Evolutionary conservation across 2,797 vertebrate genomes (phyloP), one percentile per base, ranked within the genome.

Genomic region (Manis crassicaudata): DNA sequence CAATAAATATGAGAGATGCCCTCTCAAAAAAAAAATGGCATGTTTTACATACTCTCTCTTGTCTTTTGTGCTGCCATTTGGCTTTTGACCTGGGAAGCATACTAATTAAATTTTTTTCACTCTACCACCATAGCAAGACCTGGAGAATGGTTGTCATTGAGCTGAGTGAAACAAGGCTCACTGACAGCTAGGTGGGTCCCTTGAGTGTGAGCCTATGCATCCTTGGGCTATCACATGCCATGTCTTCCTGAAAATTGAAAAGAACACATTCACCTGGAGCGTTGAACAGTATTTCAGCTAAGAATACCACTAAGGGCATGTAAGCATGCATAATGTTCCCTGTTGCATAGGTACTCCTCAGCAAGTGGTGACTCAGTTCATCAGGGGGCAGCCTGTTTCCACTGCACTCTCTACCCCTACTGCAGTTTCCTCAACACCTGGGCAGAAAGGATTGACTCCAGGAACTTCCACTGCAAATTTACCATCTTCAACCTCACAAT

Each of bases 291-390:
- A 0, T 92, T 70, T 82, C 54, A 77, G 18, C 7, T 76, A 17
- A 21, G 1, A 73, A 17, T 62, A 8, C 52, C 67, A 46, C 81
- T 14, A 8, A 54, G 18, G 75, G 5, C 65, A 4, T 29, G 3
- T 86, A 21, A 85, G 18, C 70, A 54, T 7, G 80, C 32, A 14
- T 73, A 43, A 29, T 92, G 96, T 98, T 77, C 94, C 90, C 62
- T 97, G 21, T 93, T 67, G 67, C 96, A 1, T 96, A 99, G 99
- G 99, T 98, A 98, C 99, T 82, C 99, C 99, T 18, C 99, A 99
- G 81, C 99, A 99, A 96, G 99, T 99, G 18, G 99, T 99, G 96
- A 99, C 99, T 27, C 99, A 99, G 96, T 99, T 99, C 97, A 99
- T 99, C 97, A 99, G 99, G 50, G 99, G 99, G n/a, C 99, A 99